A percentile compares a stretch with the other conserved stretches of the same genome.
Evolutionary conservation across 2,113 vertebrate genomes (phyloP).

Genomic region (Hippolais icterina): DNA sequence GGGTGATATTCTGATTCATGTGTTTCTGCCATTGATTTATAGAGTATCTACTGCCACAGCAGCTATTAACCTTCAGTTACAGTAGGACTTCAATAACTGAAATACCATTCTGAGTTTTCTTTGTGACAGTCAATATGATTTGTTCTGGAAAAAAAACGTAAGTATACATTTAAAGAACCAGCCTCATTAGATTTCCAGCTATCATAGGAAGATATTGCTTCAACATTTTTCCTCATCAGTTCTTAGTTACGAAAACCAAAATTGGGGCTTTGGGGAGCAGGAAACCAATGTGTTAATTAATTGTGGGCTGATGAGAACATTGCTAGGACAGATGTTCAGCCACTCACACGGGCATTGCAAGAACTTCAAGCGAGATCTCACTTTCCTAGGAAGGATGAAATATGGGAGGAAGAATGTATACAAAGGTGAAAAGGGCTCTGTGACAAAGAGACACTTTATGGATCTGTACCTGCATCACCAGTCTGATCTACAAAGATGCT

Average conservation of each 20-base stretch:
- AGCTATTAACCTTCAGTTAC: conserved; percentile 42
- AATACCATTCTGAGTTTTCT: conserved; percentile 22
- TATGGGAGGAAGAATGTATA: background rate
- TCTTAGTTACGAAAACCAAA: background rate
- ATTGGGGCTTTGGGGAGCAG: background rate
- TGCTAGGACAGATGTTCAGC: conserved; percentile 16
- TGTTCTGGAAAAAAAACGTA: background rate
- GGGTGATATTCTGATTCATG: background rate
- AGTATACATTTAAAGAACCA: background rate
- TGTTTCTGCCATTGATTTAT: conserved; percentile 52
- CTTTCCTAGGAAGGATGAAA: background rate
- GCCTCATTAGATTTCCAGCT: background rate
- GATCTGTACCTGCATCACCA: background rate
- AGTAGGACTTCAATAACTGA: conserved; percentile 38
- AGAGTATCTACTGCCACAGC: conserved; percentile 21
- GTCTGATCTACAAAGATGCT: background rate
- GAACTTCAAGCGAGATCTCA: conserved; percentile 1
- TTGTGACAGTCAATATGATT: background rate
- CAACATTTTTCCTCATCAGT: background rate
- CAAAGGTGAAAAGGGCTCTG: background rate
- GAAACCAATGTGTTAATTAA: background rate
- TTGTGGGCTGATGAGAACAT: background rate
- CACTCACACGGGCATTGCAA: background rate
- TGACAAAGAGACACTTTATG: background rate
- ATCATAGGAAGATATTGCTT: background rate